These are phyloP conservation scores for Helogale parvula DNA, from an alignment of 2,113 vertebrate genomes.

Conservation along the genomic window DNA sequence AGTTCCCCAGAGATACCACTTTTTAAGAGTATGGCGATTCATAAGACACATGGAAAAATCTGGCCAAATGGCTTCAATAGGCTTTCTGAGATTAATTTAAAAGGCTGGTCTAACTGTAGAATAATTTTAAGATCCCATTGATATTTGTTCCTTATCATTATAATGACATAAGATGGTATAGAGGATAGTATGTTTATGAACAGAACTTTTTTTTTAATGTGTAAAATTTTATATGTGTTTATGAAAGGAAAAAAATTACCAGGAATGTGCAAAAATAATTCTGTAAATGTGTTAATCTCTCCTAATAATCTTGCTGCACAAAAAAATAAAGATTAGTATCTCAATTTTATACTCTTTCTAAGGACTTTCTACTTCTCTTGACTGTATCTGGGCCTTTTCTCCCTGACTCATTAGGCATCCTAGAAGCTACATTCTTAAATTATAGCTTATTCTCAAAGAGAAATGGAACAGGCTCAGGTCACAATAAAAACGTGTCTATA, in stretches of 20 bases:
- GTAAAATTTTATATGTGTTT: not conserved
- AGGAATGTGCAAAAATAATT: not conserved
- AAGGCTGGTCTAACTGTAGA: not conserved
- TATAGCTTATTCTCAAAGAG: not conserved
- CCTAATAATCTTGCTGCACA: not conserved
- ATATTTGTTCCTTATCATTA: not conserved
- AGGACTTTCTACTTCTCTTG: not conserved
- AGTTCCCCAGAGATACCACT: not conserved
- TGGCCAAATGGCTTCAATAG: not conserved
- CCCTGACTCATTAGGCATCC: not conserved
- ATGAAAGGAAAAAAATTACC: not conserved
- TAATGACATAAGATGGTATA: not conserved
- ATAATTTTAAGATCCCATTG: not conserved
- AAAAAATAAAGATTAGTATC: not conserved
- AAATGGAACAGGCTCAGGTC: not conserved
- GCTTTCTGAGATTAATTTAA: not conserved
- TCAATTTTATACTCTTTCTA: not conserved
- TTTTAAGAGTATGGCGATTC: slow-evolving; percentile 6
- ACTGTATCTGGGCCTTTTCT: not conserved
- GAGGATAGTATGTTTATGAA: not conserved
- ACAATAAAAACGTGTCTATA: not conserved
- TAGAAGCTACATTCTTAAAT: not conserved
- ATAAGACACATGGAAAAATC: not conserved
- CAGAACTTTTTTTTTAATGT: not conserved
- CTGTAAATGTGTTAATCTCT: not conserved